Percentiles rank a stretch among this genome's conserved stretches.
These are phyloP conservation scores for Danio jaintianensis DNA, from an alignment of 2,797 vertebrate genomes.

Conservation along the genomic window DNA sequence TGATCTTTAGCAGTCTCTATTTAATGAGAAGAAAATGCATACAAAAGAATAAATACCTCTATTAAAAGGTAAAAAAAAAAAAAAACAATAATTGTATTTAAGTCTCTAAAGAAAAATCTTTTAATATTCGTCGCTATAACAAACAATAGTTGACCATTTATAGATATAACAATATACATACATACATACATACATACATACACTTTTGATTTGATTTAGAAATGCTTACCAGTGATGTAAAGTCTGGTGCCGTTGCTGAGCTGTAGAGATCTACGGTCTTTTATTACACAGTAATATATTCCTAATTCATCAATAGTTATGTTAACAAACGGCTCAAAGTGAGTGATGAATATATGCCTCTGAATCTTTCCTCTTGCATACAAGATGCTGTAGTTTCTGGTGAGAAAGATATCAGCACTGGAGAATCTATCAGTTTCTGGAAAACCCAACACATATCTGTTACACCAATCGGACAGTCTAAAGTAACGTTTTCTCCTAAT, in stretches of 20 bases:
- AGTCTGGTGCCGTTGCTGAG: constrained; percentile 12
- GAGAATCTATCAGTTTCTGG: neutral
- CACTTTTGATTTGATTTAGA: neutral
- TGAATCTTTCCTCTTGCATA: no score
- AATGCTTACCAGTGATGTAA: neutral
- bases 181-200: no score
- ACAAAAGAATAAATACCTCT: no score
- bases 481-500: neutral
- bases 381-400: fast-evolving
- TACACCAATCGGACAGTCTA: neutral
- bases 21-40: neutral
- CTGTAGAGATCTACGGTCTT: fast-evolving
- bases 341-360: neutral
- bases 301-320: constrained; percentile 6
- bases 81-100: no score
- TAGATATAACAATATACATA: neutral
- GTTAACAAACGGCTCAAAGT: neutral
- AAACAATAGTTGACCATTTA: no score
- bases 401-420: fast-evolving
- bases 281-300: constrained; percentile 5
- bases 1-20: neutral
- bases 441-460: neutral
- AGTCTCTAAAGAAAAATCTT: no score
- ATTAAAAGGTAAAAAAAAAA: no score
- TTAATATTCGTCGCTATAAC: no score